Percentiles rank a stretch among this genome's conserved stretches.
Conservation (phyloP, 2,888 invertebrate species). For the Drosophila sordidapex region DNA sequence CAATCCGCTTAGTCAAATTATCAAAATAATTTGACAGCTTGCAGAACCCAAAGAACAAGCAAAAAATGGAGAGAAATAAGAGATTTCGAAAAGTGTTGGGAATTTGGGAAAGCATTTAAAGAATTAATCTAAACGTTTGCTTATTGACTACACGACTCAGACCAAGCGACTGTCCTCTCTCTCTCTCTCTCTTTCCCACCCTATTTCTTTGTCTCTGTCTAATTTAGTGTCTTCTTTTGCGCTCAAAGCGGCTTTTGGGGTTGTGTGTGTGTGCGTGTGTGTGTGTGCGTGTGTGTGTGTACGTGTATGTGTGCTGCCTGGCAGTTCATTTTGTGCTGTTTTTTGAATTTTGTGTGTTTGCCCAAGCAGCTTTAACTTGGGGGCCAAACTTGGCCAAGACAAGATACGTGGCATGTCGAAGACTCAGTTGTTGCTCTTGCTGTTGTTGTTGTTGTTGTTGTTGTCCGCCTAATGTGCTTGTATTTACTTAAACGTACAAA, state of each 20-base stretch:
- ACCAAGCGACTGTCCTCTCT: neutral
- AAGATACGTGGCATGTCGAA: constrained; percentile 35
- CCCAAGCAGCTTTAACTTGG: constrained; percentile 53
- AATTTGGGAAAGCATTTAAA: constrained; percentile 43
- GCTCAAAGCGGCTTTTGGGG: constrained; percentile 39
- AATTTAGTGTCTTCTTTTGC: constrained; percentile 37
- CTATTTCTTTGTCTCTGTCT: constrained; percentile 27
- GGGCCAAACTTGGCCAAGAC: constrained; percentile 22
- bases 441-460: constrained; percentile 24
- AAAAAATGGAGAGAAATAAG: neutral
- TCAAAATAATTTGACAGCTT: constrained; percentile 34
- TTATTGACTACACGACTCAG: constrained; percentile 31
- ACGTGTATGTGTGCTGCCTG: constrained; percentile 7
- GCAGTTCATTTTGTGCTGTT: constrained; percentile 50
- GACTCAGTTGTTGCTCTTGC: constrained; percentile 17
- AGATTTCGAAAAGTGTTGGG: constrained; percentile 51
- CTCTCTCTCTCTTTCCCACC: neutral
- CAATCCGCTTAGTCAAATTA: constrained; percentile 43
- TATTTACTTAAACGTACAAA: constrained; percentile 74
- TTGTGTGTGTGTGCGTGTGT: neutral
- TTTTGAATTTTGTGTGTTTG: constrained; percentile 48
- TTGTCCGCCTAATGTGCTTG: constrained; percentile 69
- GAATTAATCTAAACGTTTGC: constrained; percentile 42
- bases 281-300: constrained; percentile 5
- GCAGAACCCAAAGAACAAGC: constrained; percentile 3